These are phyloP conservation scores for Molothrus ater DNA, from an alignment of 2,797 vertebrate genomes.

Conservation along the genomic window DNA sequence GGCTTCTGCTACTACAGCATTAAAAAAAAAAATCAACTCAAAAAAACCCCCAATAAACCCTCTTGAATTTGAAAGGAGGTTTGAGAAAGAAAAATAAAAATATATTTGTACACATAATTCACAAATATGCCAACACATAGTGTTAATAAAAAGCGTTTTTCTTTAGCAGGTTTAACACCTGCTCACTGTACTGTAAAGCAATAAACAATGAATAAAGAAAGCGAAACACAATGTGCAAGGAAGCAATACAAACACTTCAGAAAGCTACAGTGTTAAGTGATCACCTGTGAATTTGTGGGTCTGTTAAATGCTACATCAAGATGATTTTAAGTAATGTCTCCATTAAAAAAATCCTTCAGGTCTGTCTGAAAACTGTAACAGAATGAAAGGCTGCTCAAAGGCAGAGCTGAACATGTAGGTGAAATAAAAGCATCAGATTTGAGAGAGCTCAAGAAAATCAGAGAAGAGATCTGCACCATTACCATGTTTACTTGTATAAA, in stretches of 20 bases:
- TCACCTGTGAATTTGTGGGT: constrained; percentile 59
- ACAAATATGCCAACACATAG: not conserved
- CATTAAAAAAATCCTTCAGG: constrained; percentile 36
- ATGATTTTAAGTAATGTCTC: constrained; percentile 41
- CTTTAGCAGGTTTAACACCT: constrained; percentile 60
- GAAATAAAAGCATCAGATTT: constrained; percentile 32
- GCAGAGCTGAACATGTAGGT: not conserved
- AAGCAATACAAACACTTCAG: constrained; percentile 57
- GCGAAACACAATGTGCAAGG: constrained; percentile 46
- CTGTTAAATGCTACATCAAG: constrained; percentile 49
- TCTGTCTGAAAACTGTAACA: constrained; percentile 40
- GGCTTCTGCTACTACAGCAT: constrained; percentile 70
- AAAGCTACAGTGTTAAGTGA: constrained; percentile 60
- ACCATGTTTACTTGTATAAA: not conserved
- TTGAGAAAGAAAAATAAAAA: constrained; percentile 29
- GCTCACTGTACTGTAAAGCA: constrained; percentile 45
- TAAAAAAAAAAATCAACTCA: not conserved
- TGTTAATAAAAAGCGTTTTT: constrained; percentile 37
- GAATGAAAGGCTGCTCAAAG: constrained; percentile 30
- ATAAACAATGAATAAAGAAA: constrained; percentile 64
- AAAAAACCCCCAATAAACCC: not conserved
- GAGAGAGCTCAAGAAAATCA: not conserved
- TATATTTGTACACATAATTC: not conserved
- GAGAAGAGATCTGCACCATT: not conserved
- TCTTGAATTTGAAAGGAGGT: constrained; percentile 40